A percentile compares a stretch with the other conserved stretches of the same genome.
These are phyloP conservation scores for Manduca sexta DNA, from an alignment of 1,140 invertebrate species.

Conservation along the genomic window DNA sequence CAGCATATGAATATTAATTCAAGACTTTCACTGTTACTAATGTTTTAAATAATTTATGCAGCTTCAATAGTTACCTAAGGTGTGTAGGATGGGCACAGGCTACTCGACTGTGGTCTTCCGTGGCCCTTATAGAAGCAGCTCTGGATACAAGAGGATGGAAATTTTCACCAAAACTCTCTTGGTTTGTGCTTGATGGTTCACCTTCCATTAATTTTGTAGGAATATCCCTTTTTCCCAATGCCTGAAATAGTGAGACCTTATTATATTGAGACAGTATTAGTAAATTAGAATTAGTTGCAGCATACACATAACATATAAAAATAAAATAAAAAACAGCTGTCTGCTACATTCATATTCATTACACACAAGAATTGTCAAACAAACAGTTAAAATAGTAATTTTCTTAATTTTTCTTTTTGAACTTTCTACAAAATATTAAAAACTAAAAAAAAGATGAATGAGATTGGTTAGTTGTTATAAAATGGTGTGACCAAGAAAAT, in stretches of 20 bases:
- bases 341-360: too few relatives aligned
- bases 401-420: too few relatives aligned
- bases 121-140: conserved; percentile 26
- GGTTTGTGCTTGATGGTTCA: conserved; percentile 47
- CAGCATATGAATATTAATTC: too few relatives aligned
- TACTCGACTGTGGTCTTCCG: conserved; percentile 37
- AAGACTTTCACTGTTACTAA: background rate
- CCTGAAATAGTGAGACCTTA: conserved; percentile 27
- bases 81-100: conserved; percentile 46
- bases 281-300: too few relatives aligned
- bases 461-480: too few relatives aligned
- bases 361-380: too few relatives aligned
- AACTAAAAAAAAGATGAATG: too few relatives aligned
- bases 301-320: too few relatives aligned
- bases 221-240: conserved; percentile 61
- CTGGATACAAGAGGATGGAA: conserved; percentile 47
- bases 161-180: conserved; percentile 54
- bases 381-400: too few relatives aligned
- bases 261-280: background rate
- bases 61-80: conserved; percentile 30
- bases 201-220: conserved; percentile 59
- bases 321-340: too few relatives aligned
- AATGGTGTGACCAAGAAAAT: too few relatives aligned
- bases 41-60: background rate
- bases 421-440: too few relatives aligned